These are phyloP conservation scores for Hesperophylax magnus DNA, from an alignment of 1,140 invertebrate genomes.

Conservation along the genomic window DNA sequence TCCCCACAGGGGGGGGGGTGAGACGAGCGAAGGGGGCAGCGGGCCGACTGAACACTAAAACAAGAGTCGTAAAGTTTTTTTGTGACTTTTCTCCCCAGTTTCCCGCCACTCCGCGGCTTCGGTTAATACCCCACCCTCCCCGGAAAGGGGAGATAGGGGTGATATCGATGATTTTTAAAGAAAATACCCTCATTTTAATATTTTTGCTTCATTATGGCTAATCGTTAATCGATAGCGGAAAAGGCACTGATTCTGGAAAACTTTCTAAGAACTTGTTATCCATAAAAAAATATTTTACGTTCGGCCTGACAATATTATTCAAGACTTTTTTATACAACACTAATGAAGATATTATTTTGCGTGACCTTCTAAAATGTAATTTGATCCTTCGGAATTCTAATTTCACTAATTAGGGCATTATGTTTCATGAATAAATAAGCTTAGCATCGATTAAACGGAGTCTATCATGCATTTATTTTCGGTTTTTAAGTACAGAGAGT, in stretches of 20 bases:
- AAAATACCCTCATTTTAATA: conserved; percentile 12
- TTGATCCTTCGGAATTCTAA: too few species aligned
- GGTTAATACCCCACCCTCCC: conserved; percentile 19
- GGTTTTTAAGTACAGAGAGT: too few species aligned
- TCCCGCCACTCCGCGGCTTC: conserved; percentile 33
- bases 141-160: not conserved
- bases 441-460: too few species aligned
- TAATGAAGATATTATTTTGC: not conserved
- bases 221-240: not conserved
- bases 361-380: not conserved
- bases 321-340: not conserved
- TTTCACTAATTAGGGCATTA: too few species aligned
- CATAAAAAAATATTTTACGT: conserved; percentile 13
- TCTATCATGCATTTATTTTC: too few species aligned
- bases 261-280: conserved; percentile 6
- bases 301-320: not conserved
- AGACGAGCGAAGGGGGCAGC: not conserved
- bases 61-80: conserved; percentile 56
- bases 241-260: not conserved
- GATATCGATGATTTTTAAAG: conserved; percentile 29
- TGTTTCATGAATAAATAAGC: too few species aligned
- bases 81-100: conserved; percentile 37
- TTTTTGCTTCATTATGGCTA: conserved; percentile 18
- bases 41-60: conserved; percentile 48
- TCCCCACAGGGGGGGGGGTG: not conserved